Conservation (phyloP, 2,797 vertebrate genomes). For the Monodelphis domestica region DNA sequence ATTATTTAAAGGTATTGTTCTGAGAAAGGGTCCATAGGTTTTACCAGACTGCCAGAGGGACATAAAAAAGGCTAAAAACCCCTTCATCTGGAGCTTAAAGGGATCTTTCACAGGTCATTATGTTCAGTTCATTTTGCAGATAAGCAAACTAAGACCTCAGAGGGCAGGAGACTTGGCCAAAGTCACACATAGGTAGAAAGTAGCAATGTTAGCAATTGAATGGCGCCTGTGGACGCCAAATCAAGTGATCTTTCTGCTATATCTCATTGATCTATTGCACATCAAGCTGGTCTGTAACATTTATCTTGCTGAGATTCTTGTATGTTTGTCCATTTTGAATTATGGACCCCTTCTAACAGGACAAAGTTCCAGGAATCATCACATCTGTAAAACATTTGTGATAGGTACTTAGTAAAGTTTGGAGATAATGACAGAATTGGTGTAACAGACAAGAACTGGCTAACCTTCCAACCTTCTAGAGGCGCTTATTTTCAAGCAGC, state of each 20-base stretch:
- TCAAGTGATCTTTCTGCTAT: background rate
- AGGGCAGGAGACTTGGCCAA: background rate
- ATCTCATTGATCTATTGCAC: background rate
- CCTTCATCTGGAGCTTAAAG: background rate
- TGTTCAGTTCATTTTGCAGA: background rate
- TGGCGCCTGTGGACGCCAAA: background rate
- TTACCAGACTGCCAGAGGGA: background rate
- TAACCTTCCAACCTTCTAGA: conserved; percentile 52
- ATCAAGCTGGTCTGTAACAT: conserved; percentile 25
- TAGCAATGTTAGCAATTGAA: background rate
- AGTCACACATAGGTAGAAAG: background rate
- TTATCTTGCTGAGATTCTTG: conserved; percentile 53
- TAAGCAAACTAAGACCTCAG: background rate
- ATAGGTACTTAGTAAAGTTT: background rate
- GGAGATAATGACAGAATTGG: conserved; percentile 31
- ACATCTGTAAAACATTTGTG: conserved; percentile 53
- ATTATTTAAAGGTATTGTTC: background rate
- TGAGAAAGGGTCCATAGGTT: background rate
- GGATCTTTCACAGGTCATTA: background rate
- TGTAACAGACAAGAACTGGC: conserved; percentile 55
- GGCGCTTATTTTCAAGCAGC: conserved; percentile 48
- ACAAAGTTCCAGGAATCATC: conserved; percentile 1
- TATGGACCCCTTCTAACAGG: conserved; percentile 3
- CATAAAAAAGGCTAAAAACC: background rate
- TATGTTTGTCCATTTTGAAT: conserved; percentile 43